A percentile compares a stretch with the other conserved stretches of the same genome.
phyloP scores from a whole-genome alignment of 2,113 vertebrate species.

The Oreochromis aureus region DNA sequence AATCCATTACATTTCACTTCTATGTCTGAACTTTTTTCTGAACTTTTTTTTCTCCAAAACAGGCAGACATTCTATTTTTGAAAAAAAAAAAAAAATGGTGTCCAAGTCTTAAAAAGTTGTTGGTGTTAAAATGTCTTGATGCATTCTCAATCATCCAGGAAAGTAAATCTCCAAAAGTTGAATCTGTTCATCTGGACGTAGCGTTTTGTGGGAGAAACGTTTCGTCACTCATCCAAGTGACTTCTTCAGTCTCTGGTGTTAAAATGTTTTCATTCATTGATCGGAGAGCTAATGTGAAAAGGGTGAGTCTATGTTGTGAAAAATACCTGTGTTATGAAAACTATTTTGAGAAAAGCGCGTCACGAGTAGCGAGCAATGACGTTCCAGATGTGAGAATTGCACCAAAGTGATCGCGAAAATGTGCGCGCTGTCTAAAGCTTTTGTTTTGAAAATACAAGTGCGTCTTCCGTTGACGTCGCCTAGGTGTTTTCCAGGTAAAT shows the following conservation, averaged over 20 bases:
- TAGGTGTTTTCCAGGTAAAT: neutral
- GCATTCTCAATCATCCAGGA: no score
- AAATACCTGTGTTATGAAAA: neutral
- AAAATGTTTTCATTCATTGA: neutral
- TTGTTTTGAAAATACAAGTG: neutral
- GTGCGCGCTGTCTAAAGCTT: rapidly evolving
- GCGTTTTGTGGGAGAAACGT: no score
- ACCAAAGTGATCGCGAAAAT: neutral
- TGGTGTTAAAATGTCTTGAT: neutral
- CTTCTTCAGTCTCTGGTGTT: neutral
- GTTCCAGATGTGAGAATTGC: no score
- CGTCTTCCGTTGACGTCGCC: neutral
- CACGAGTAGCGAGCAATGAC: neutral
- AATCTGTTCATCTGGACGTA: no score
- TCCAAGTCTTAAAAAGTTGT: neutral
- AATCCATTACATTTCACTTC: neutral
- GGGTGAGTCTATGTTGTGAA: neutral
- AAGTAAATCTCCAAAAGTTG: no score
- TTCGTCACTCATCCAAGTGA: no score
- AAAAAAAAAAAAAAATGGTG: neutral
- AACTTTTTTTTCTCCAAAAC: rapidly evolving
- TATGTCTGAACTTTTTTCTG: neutral
- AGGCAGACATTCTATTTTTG: rapidly evolving
- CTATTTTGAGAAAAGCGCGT: neutral
- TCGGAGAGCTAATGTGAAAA: neutral